A percentile compares a stretch with the other conserved stretches of the same genome.
phyloP scores from a whole-genome alignment of 1,140 invertebrate species.

The Meloidogyne hapla region DNA sequence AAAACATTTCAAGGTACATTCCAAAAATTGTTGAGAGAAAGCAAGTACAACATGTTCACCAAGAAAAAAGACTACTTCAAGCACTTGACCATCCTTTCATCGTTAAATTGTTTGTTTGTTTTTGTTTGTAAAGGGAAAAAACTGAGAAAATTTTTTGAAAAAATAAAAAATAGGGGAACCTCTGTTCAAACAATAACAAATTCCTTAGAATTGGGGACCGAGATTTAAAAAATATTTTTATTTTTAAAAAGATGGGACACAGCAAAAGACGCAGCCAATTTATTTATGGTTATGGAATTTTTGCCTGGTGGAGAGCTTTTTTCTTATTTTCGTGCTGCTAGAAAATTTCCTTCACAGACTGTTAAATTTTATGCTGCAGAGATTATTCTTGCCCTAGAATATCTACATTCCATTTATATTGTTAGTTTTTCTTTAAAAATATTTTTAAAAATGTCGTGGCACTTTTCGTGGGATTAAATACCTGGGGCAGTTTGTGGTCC shows the following conservation, averaged over 20 bases:
- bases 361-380: constrained; percentile 90
- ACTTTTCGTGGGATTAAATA: no score
- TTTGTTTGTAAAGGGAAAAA: background rate
- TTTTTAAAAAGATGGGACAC: constrained; percentile 77
- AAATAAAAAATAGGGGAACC: constrained; percentile 46
- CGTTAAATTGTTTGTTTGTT: constrained; percentile 56
- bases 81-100: constrained; percentile 59
- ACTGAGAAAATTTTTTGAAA: constrained; percentile 5
- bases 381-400: constrained; percentile 87
- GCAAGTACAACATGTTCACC: constrained; percentile 60
- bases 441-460: no score
- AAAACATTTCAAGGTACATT: constrained; percentile 34
- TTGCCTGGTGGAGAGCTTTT: constrained; percentile 91
- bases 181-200: no score
- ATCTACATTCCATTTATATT: constrained; percentile 82
- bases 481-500: no score
- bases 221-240: constrained; percentile 51
- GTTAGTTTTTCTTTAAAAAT: constrained; percentile 66
- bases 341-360: constrained; percentile 79
- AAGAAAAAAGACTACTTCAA: constrained; percentile 55
- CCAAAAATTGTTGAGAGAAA: constrained; percentile 50
- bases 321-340: constrained; percentile 87
- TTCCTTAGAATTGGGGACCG: background rate
- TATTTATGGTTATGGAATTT: constrained; percentile 92
- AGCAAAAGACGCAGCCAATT: constrained; percentile 79